Percentiles rank a stretch among this genome's conserved stretches.
Conservation (phyloP, 2,888 invertebrate genomes). For the Cantharis rufa region DNA sequence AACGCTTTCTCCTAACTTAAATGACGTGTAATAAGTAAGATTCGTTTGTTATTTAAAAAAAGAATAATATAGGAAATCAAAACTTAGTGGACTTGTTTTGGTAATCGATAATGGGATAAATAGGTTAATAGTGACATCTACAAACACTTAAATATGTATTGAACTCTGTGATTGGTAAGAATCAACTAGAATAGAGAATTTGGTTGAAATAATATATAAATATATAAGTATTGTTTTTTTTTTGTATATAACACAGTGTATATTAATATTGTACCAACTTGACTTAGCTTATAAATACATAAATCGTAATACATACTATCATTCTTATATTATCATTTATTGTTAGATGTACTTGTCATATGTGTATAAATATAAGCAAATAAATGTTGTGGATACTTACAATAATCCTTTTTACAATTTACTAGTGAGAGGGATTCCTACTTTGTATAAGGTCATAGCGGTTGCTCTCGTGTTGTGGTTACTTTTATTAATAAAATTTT, state of each 20-base stretch:
- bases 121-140: neutral
- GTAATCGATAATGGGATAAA: neutral
- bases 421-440: neutral
- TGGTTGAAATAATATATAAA: slow-evolving; percentile 14
- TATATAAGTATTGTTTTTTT: slow-evolving; percentile 6
- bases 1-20: neutral
- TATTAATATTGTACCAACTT: slow-evolving; percentile 20
- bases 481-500: no score
- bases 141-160: neutral
- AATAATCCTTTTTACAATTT: neutral
- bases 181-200: slow-evolving; percentile 4
- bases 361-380: slow-evolving; percentile 23
- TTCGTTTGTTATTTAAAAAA: neutral
- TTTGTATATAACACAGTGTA: slow-evolving; percentile 23
- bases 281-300: slow-evolving; percentile 12
- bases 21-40: neutral
- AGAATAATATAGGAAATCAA: neutral
- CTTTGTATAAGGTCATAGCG: no score
- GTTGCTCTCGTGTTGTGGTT: no score
- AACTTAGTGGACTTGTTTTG: neutral
- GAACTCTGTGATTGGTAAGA: slow-evolving; percentile 13
- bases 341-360: slow-evolving; percentile 11
- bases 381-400: slow-evolving; percentile 26
- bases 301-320: slow-evolving; percentile 16
- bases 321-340: slow-evolving; percentile 18